These are phyloP conservation scores for Lysandra coridon DNA, from an alignment of 2,888 invertebrate genomes.

Conservation along the genomic window DNA sequence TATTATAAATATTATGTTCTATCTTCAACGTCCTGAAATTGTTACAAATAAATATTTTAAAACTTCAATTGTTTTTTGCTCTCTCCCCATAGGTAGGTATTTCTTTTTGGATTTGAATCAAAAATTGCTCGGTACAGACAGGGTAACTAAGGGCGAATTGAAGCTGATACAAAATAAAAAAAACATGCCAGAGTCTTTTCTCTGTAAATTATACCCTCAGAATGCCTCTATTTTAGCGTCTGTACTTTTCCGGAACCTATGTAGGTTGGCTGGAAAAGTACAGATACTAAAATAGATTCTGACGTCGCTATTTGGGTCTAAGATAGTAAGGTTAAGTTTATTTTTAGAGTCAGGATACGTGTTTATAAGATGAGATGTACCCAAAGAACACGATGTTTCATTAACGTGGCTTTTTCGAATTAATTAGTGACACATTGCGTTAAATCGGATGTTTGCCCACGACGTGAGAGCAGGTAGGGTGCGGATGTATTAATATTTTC, in stretches of 20 bases:
- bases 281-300: slow-evolving; percentile 15
- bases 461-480: slow-evolving; percentile 40
- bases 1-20: too few relatives aligned
- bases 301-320: not conserved
- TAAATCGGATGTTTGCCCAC: slow-evolving; percentile 46
- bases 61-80: too few relatives aligned
- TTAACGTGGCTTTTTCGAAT: slow-evolving; percentile 39
- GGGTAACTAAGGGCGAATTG: too few relatives aligned
- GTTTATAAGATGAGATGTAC: slow-evolving; percentile 24
- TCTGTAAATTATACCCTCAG: not conserved
- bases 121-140: too few relatives aligned
- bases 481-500: slow-evolving; percentile 35
- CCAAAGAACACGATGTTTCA: slow-evolving; percentile 38
- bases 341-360: slow-evolving; percentile 23
- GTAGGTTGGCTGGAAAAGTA: not conserved
- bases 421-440: slow-evolving; percentile 45
- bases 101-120: too few relatives aligned
- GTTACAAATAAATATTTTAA: too few relatives aligned
- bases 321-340: slow-evolving; percentile 25
- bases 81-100: too few relatives aligned
- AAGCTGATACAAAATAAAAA: not conserved
- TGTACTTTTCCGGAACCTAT: not conserved
- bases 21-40: too few relatives aligned
- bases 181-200: not conserved
- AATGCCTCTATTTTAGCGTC: not conserved